A percentile compares a stretch with the other conserved stretches of the same genome.
These are phyloP conservation scores for Butastur rufipennis DNA, from an alignment of 2,113 vertebrate species.

Conservation along the genomic window DNA sequence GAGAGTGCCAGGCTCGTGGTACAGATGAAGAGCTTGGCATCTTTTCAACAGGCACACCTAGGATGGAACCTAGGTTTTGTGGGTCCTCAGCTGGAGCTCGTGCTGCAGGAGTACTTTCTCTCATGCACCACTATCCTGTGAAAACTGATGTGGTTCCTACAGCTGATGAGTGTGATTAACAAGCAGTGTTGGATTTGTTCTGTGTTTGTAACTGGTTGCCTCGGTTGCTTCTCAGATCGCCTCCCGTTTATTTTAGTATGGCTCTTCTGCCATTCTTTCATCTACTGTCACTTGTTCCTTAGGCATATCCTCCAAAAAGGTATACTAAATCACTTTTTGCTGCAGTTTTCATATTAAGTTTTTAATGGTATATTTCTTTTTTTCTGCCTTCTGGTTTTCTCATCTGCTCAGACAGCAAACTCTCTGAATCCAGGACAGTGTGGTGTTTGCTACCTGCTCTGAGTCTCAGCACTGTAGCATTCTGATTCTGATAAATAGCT, in stretches of 20 bases:
- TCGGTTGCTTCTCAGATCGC: background rate
- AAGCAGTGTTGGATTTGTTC: background rate
- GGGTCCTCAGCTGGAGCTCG: background rate
- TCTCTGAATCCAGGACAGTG: background rate
- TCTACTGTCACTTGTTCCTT: background rate
- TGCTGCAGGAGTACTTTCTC: background rate
- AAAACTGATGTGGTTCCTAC: background rate
- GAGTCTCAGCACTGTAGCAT: background rate
- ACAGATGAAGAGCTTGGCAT: background rate
- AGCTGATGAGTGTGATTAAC: background rate
- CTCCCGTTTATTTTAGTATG: background rate
- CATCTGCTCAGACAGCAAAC: background rate
- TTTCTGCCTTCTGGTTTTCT: background rate
- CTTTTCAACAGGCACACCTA: fast-evolving
- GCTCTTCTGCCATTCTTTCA: background rate
- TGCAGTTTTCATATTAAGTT: background rate
- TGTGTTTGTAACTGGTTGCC: background rate
- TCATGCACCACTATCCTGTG: fast-evolving
- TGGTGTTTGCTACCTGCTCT: background rate
- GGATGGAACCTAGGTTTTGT: fast-evolving
- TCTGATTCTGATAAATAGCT: background rate
- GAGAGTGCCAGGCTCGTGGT: no score
- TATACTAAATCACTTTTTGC: background rate
- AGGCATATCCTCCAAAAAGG: background rate
- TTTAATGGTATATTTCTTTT: background rate